A percentile compares a stretch with the other conserved stretches of the same genome.
Evolutionary conservation across 2,113 vertebrate species (phyloP).

Genomic region (Heterocephalus glaber): DNA sequence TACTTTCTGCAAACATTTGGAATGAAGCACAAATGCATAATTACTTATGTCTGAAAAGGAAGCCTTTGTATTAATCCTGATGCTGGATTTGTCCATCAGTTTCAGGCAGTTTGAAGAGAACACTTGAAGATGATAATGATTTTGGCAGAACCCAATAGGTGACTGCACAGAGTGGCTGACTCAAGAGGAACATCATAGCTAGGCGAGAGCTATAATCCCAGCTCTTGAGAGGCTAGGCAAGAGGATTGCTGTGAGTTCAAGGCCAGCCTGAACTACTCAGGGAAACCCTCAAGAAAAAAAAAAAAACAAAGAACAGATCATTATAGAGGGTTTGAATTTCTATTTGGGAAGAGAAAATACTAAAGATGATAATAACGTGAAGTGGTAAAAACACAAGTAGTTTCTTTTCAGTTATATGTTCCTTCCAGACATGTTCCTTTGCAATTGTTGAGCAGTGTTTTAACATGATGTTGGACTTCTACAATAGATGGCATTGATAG

Average conservation of each 20-base stretch:
- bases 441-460: constrained; percentile 84
- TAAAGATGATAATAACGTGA: constrained; percentile 65
- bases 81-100: constrained; percentile 97
- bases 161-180: constrained; percentile 92
- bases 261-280: no score
- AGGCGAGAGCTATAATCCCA: no score
- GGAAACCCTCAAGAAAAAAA: no score
- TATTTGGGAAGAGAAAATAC: constrained; percentile 75
- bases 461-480: constrained; percentile 85
- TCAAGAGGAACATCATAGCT: background rate
- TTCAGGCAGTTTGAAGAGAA: constrained; percentile 96
- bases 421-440: constrained; percentile 86
- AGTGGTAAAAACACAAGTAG: constrained; percentile 73
- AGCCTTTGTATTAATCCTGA: constrained; percentile 99
- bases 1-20: constrained; percentile 99
- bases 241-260: no score
- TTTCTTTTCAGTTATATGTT: constrained; percentile 84
- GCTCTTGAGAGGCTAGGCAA: no score
- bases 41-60: constrained; percentile 97
- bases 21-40: constrained; percentile 96
- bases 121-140: constrained; percentile 96
- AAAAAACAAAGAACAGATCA: no score
- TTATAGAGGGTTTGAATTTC: constrained; percentile 59
- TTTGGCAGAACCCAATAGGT: constrained; percentile 93
- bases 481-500: constrained; percentile 87